phyloP scores from a whole-genome alignment of 1,140 invertebrate species.

The Dinoponera quadriceps region DNA sequence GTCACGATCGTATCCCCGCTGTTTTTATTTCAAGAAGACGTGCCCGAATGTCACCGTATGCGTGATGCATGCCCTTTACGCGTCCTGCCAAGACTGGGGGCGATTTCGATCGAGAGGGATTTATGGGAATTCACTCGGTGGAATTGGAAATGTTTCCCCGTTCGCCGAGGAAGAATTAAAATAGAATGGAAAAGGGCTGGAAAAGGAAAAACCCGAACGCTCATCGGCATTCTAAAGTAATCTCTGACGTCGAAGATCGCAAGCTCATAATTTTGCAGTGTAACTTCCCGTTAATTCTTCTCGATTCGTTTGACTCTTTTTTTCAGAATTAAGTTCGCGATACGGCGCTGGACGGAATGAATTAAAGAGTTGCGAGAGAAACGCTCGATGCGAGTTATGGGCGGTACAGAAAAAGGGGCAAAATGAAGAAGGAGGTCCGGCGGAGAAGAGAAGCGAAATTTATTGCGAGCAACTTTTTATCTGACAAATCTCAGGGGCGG shows the following conservation, averaged over 20 bases:
- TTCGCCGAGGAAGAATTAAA: neutral
- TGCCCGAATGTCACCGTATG: neutral
- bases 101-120: neutral
- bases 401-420: slow-evolving; percentile 18
- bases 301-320: neutral
- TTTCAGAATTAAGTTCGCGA: neutral
- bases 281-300: slow-evolving; percentile 13
- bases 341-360: slow-evolving; percentile 31
- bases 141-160: neutral
- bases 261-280: neutral
- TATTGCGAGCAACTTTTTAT: slow-evolving; percentile 63
- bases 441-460: slow-evolving; percentile 39
- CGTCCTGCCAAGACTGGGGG: neutral
- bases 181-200: neutral
- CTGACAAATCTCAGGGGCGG: slow-evolving; percentile 52
- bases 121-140: slow-evolving; percentile 8
- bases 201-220: neutral
- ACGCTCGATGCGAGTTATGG: neutral
- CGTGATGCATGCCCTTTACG: neutral
- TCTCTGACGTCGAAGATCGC: slow-evolving; percentile 6
- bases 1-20: neutral
- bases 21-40: slow-evolving; percentile 29
- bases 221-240: neutral
- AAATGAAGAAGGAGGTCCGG: slow-evolving; percentile 21
- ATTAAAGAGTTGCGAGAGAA: slow-evolving; percentile 37